These are phyloP conservation scores for Gerris lacustris DNA, from an alignment of 2,888 invertebrate genomes.

Conservation along the genomic window DNA sequence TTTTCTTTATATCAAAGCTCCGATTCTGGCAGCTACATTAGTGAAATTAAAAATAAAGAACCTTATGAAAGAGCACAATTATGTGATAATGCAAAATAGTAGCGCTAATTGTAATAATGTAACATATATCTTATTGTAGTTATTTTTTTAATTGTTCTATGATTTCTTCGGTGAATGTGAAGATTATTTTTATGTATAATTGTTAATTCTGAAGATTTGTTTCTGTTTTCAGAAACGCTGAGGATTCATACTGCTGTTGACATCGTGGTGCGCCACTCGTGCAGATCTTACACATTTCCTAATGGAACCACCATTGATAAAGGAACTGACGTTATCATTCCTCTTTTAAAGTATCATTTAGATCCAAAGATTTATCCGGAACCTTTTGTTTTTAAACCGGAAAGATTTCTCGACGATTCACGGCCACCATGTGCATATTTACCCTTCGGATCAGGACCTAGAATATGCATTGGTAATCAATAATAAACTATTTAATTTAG, in stretches of 20 bases:
- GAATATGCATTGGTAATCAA: background rate
- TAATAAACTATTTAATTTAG: no score
- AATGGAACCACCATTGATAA: background rate
- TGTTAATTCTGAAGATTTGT: no score
- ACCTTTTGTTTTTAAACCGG: background rate
- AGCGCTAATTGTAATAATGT: no score
- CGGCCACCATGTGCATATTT: background rate
- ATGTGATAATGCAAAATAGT: no score
- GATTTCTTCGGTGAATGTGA: no score
- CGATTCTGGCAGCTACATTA: no score
- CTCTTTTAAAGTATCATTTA: background rate
- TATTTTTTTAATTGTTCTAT: no score
- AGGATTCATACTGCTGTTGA: background rate
- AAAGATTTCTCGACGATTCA: background rate
- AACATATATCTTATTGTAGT: no score
- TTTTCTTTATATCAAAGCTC: no score
- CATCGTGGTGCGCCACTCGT: background rate
- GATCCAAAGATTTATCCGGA: background rate
- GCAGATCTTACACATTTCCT: background rate
- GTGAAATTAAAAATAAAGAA: no score
- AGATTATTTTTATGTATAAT: no score
- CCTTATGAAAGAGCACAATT: no score
- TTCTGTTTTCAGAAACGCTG: background rate
- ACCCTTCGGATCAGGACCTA: background rate
- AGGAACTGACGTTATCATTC: background rate